Evolutionary conservation across 23 tunicate genomes (phyloP).

Genomic region (Oikopleura albicans): DNA sequence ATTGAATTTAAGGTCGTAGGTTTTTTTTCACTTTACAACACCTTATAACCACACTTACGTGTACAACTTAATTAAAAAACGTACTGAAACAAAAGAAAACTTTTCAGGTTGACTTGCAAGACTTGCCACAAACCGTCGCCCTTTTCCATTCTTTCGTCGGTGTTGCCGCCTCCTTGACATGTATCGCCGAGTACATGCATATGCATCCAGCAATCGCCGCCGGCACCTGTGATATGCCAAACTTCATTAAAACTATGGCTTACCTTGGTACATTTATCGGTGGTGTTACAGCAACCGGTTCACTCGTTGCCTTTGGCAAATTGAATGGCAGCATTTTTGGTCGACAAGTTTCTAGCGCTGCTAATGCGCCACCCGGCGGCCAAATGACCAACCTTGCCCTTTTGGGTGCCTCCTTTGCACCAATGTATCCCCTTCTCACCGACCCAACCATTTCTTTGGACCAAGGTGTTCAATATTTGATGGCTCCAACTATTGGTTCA

Average conservation of each 20-base stretch:
- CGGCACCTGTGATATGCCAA: slow-evolving; percentile 60
- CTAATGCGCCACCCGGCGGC: slow-evolving; percentile 51
- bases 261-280: slow-evolving; percentile 85
- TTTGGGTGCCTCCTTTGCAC: slow-evolving; percentile 51
- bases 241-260: slow-evolving; percentile 70
- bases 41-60: too few species aligned
- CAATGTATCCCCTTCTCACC: slow-evolving; percentile 72
- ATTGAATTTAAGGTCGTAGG: too few species aligned
- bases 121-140: slow-evolving; percentile 75
- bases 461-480: background rate
- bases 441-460: slow-evolving; percentile 39
- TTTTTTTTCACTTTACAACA: too few species aligned
- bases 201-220: slow-evolving; percentile 62
- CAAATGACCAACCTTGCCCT: slow-evolving; percentile 39
- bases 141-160: slow-evolving; percentile 81
- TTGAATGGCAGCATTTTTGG: slow-evolving; percentile 30
- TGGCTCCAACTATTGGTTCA: background rate
- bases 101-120: slow-evolving; percentile 62
- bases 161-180: slow-evolving; percentile 83
- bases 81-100: too few species aligned
- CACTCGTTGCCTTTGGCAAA: slow-evolving; percentile 77
- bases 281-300: slow-evolving; percentile 83
- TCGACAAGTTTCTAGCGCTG: slow-evolving; percentile 19
- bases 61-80: too few species aligned
- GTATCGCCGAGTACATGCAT: slow-evolving; percentile 74